Evolutionary conservation across 2,113 vertebrate species (phyloP).

Genomic region (Tachuris rubrigastra): DNA sequence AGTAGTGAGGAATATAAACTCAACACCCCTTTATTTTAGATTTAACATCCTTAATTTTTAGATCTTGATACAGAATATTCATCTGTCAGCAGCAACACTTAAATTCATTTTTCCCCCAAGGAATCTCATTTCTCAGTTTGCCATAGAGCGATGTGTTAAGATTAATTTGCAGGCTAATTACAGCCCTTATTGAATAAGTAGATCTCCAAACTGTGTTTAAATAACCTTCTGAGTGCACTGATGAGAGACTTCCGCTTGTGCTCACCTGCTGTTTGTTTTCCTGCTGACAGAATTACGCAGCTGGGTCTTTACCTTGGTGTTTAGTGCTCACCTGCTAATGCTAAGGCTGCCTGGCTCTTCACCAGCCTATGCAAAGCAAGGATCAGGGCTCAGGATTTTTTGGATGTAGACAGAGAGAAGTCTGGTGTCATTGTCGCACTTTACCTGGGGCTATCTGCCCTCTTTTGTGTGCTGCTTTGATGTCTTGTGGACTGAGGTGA

Average conservation of each 20-base stretch:
- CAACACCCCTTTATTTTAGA: background rate
- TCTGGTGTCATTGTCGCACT: accelerated
- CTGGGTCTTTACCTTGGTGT: background rate
- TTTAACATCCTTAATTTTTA: background rate
- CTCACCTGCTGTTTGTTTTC: constrained; percentile 42
- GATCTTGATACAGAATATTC: background rate
- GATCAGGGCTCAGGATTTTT: background rate
- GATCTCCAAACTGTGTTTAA: constrained; percentile 28
- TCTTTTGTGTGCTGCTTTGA: background rate
- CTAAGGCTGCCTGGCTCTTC: background rate
- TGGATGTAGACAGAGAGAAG: background rate
- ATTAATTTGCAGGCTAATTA: constrained; percentile 49
- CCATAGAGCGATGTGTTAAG: background rate
- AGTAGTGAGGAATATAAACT: background rate
- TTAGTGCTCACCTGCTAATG: background rate
- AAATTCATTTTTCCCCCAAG: background rate
- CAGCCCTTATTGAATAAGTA: constrained; percentile 10
- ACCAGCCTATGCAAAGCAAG: background rate
- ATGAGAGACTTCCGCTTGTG: background rate
- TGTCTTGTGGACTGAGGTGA: background rate
- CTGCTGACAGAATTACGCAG: background rate
- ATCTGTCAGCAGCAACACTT: background rate
- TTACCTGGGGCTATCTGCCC: background rate
- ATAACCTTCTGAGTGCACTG: constrained; percentile 1
- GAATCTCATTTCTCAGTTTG: background rate